Percentiles rank a stretch among this genome's conserved stretches.
These are phyloP conservation scores for Spatula clypeata DNA, from an alignment of 2,797 vertebrate genomes.

Conservation along the genomic window DNA sequence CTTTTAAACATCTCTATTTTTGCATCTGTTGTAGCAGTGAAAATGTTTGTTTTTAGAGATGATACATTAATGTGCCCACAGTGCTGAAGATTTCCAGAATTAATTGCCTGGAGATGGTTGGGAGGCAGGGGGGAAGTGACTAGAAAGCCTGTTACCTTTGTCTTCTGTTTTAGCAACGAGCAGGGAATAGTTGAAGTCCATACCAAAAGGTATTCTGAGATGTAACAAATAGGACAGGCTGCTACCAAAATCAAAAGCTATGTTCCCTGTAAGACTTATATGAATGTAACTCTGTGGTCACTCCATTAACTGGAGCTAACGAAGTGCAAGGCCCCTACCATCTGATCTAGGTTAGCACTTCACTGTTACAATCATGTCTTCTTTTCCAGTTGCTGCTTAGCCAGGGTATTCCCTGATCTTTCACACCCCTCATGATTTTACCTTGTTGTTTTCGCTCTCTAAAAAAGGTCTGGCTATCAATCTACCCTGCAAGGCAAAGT, in stretches of 20 bases:
- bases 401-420: not conserved
- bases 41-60: not conserved
- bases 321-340: not conserved
- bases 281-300: rapidly evolving
- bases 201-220: rapidly evolving
- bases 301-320: not conserved
- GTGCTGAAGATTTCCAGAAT: not conserved
- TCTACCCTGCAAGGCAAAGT: not conserved
- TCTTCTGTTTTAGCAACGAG: not conserved
- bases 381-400: not conserved
- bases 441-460: not conserved
- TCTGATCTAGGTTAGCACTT: rapidly evolving
- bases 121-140: not conserved
- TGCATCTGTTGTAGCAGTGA: not conserved
- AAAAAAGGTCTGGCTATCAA: not conserved
- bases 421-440: rapidly evolving
- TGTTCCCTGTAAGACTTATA: not conserved
- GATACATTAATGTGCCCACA: not conserved
- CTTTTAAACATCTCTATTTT: not conserved
- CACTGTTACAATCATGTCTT: not conserved
- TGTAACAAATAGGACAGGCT: not conserved
- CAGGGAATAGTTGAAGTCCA: not conserved
- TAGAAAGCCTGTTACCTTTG: not conserved
- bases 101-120: not conserved
- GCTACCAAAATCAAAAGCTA: not conserved